Evolutionary conservation across 2,888 invertebrate genomes (phyloP).

Genomic region (Drosophila neonasuta): DNA sequence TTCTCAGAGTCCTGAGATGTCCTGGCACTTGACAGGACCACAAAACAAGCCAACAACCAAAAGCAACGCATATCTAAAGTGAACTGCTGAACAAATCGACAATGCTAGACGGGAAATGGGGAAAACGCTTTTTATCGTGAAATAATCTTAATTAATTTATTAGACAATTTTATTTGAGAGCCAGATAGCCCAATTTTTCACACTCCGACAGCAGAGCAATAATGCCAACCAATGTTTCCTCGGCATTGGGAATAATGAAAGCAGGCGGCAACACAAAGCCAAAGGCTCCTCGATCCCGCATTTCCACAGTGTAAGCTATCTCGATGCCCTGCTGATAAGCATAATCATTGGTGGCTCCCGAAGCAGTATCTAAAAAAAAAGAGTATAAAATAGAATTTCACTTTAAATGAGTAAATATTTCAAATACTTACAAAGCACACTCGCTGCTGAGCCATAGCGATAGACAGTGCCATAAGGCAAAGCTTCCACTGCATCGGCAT

Average conservation of each 20-base stretch:
- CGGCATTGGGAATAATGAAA: conserved; percentile 85
- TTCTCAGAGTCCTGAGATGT: conserved; percentile 50
- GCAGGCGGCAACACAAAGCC: conserved; percentile 87
- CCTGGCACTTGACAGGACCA: conserved; percentile 56
- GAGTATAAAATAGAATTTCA: too few relatives aligned
- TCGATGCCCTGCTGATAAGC: conserved; percentile 83
- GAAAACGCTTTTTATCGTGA: conserved; percentile 7
- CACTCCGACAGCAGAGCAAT: conserved; percentile 68
- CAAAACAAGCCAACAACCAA: conserved; percentile 54
- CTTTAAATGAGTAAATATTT: background rate
- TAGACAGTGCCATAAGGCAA: conserved; percentile 83
- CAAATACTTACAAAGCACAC: conserved; percentile 83
- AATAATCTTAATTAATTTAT: background rate
- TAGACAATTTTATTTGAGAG: background rate
- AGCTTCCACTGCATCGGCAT: conserved; percentile 82
- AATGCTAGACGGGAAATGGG: background rate
- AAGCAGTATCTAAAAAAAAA: conserved; percentile 79
- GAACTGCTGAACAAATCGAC: conserved; percentile 31
- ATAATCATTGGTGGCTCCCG: conserved; percentile 83
- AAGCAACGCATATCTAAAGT: conserved; percentile 56
- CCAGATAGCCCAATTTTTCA: background rate
- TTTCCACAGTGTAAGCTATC: conserved; percentile 82
- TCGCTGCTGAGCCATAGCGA: conserved; percentile 83
- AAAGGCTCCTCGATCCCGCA: conserved; percentile 86
- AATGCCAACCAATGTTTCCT: conserved; percentile 84